Percentiles rank a stretch among this genome's conserved stretches.
Conservation (phyloP, 2,888 invertebrate species). For the Onchidella celtica region DNA sequence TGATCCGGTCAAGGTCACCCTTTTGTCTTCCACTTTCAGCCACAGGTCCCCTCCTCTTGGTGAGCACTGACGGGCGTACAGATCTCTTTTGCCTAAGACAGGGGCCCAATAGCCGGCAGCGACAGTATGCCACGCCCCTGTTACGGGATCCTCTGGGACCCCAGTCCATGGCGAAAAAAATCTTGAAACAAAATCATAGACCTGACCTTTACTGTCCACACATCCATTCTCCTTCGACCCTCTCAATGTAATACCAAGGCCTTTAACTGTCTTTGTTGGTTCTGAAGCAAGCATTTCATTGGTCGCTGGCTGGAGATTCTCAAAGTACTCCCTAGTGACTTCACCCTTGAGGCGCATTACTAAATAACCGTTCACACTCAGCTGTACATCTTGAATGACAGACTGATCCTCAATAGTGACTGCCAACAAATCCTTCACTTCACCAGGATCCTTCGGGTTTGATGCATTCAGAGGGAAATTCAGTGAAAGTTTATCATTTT, state of each 20-base stretch:
- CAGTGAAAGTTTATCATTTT: constrained; percentile 42
- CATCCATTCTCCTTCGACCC: constrained; percentile 56
- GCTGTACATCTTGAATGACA: constrained; percentile 33
- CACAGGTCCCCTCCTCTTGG: constrained; percentile 69
- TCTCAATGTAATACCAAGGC: constrained; percentile 71
- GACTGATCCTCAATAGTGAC: constrained; percentile 6
- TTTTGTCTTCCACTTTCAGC: constrained; percentile 59
- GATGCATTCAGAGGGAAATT: constrained; percentile 71
- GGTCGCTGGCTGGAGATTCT: constrained; percentile 64
- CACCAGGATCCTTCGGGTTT: background rate
- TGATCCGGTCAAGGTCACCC: constrained; percentile 72
- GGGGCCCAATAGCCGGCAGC: constrained; percentile 81
- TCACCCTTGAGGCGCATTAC: constrained; percentile 25
- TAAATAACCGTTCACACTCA: constrained; percentile 18
- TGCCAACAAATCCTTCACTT: background rate
- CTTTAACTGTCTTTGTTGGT: constrained; percentile 66
- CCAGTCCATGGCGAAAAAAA: constrained; percentile 82
- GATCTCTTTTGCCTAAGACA: constrained; percentile 69
- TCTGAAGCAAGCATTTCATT: constrained; percentile 65
- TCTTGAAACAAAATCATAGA: constrained; percentile 80
- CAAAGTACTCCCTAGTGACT: constrained; percentile 58
- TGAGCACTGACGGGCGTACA: constrained; percentile 75
- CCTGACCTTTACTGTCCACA: constrained; percentile 54
- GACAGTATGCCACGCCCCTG: constrained; percentile 81
- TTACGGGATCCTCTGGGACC: constrained; percentile 81